Evolutionary conservation across 2,888 invertebrate species (phyloP), one percentile per base, ranked within the genome.

Genomic region (Trilocha varians): DNA sequence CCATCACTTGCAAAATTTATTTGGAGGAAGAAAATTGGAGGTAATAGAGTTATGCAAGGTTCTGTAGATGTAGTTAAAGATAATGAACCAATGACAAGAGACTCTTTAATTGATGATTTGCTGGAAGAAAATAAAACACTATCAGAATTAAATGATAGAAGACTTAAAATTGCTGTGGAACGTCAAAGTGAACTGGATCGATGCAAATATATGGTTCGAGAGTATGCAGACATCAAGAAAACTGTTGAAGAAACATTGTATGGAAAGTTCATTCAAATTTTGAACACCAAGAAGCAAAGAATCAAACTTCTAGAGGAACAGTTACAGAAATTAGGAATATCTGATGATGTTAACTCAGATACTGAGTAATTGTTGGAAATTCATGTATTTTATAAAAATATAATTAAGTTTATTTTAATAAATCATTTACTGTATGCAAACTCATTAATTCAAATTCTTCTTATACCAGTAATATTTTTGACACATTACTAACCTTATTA

Each of bases 231-330:
- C 42, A 57, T 59, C 5, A 80, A 79, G 51, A 58, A 50, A 5
- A 44, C 61, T 5, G 44, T 75, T 39, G 83, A 83, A 50, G 48
- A 56, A 2, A 60, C 49, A 8, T 54, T 83, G 2, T 83, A 79
- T 65, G 70, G 70, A 8, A 78, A 75, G 44, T 83, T 84, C 70
- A 52, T 72, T 0, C 63, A 72, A 38, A 44, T 84, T 25, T 52
- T 84, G 16, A 83, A 83, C 56, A 52, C 66, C 9, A 84, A 84
- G 47, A 84, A 84, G 48, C 63, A 51, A 43, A 66, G 78, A 48
- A 80, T 84, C 40, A 47, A 65, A 36, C 34, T 70, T 6, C 56
- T 85, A 16, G 76, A 84, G 60, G 64, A 70, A 14, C 58, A 58
- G 35, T 41, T 80, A 37, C 52, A 57, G 11, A 64, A 59, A n/a